Conservation (phyloP, 1,140 invertebrate species). For the Penaeus japonicus region DNA sequence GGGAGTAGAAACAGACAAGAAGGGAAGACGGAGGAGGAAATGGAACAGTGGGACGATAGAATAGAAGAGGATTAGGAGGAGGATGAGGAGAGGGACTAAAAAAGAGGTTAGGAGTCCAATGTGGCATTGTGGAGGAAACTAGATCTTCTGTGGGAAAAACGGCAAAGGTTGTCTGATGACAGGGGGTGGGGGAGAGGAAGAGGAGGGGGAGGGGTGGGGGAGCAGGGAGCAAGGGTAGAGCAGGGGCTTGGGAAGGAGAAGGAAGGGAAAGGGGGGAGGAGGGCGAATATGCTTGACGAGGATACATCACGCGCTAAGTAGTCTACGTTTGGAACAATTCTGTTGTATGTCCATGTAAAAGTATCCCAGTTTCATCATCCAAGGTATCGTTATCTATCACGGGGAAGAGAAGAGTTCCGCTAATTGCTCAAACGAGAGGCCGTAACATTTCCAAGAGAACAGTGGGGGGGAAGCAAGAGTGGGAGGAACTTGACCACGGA, state of each 20-base stretch:
- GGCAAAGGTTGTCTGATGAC: not conserved
- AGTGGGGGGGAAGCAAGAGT: conserved; percentile 14
- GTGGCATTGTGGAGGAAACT: not conserved
- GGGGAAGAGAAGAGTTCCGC: not conserved
- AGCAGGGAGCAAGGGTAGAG: not conserved
- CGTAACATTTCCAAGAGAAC: not conserved
- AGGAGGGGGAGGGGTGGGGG: not conserved
- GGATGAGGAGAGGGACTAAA: not conserved
- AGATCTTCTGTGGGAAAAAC: not conserved
- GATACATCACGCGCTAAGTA: conserved; percentile 52
- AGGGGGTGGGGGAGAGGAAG: not conserved
- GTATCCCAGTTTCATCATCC: conserved; percentile 46
- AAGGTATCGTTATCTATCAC: not conserved
- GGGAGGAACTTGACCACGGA: conserved; percentile 42
- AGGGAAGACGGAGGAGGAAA: conserved; percentile 10
- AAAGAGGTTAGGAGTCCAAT: not conserved
- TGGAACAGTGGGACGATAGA: not conserved
- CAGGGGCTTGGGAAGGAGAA: not conserved
- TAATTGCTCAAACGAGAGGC: not conserved
- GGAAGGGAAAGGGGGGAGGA: not conserved
- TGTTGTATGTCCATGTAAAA: conserved; percentile 37
- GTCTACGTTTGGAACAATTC: conserved; percentile 51
- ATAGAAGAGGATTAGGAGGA: not conserved
- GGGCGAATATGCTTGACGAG: conserved; percentile 26
- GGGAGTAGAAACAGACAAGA: not conserved